Conservation (phyloP, 2,888 invertebrate species). For the Hypena proboscidalis region DNA sequence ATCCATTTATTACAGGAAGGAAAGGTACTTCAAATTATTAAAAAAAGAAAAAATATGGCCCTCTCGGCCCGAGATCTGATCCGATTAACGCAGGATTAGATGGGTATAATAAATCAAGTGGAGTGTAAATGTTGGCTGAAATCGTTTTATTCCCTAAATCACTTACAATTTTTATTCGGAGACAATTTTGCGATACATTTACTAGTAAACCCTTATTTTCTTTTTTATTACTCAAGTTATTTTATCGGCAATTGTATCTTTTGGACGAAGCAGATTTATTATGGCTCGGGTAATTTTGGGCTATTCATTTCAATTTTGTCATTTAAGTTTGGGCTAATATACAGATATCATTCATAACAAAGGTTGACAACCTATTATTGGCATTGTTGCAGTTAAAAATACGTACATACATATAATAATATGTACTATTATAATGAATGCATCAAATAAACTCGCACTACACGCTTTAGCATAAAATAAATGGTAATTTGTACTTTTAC, state of each 20-base stretch:
- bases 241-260: conserved; percentile 7
- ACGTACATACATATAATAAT: too few species aligned
- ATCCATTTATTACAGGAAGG: background rate
- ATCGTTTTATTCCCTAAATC: conserved; percentile 17
- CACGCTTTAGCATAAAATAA: too few species aligned
- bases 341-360: background rate
- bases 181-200: conserved; percentile 6
- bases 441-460: too few species aligned
- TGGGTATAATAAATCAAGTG: conserved; percentile 25
- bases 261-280: conserved; percentile 25
- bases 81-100: conserved; percentile 32
- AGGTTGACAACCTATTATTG: too few species aligned
- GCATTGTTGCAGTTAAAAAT: too few species aligned
- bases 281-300: conserved; percentile 18
- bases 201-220: conserved; percentile 9
- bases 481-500: too few species aligned
- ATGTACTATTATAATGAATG: too few species aligned
- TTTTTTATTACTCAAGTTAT: conserved; percentile 12
- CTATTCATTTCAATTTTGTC: conserved; percentile 24
- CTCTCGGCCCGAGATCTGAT: conserved; percentile 23
- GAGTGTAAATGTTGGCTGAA: conserved; percentile 17
- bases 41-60: conserved; percentile 20
- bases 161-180: conserved; percentile 9
- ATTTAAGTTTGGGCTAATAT: background rate
- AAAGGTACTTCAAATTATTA: conserved; percentile 7